phyloP scores from a whole-genome alignment of 2,888 invertebrate genomes.

The Balanococcus diminutus region DNA sequence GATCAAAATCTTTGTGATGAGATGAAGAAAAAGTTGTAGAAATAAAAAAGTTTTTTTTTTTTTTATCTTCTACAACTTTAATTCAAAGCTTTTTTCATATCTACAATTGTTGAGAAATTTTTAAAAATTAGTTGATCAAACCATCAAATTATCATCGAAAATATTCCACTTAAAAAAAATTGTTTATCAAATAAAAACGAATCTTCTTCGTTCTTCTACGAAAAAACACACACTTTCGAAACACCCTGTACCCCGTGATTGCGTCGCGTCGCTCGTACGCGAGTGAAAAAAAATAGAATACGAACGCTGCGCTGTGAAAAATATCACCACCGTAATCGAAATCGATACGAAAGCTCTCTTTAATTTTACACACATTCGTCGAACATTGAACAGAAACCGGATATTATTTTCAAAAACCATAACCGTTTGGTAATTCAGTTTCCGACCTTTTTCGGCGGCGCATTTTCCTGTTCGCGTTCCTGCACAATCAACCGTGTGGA shows the following conservation, averaged over 20 bases:
- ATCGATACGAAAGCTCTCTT: conserved; percentile 15
- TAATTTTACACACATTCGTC: background rate
- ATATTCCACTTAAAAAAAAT: too few relatives aligned
- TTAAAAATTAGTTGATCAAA: too few relatives aligned
- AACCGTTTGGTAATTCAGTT: conserved; percentile 42
- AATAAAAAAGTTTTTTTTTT: too few relatives aligned
- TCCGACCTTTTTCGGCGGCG: conserved; percentile 35
- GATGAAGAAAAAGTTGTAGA: too few relatives aligned
- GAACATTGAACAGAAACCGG: background rate
- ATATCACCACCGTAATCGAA: background rate
- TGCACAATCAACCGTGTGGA: conserved; percentile 9
- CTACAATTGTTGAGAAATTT: too few relatives aligned
- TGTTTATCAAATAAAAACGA: too few relatives aligned
- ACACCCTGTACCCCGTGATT: background rate
- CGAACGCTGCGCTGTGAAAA: background rate
- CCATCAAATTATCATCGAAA: too few relatives aligned
- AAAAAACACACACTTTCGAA: background rate
- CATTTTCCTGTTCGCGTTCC: conserved; percentile 29
- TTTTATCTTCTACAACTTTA: too few relatives aligned
- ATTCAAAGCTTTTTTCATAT: too few relatives aligned
- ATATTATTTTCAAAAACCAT: conserved; percentile 40
- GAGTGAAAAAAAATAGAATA: background rate
- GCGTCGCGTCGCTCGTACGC: background rate
- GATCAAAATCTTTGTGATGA: too few relatives aligned
- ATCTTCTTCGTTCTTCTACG: too few relatives aligned